Base-by-base conservation (phyloP, 2,113 vertebrate genomes). In the Morone saxatilis region DNA sequence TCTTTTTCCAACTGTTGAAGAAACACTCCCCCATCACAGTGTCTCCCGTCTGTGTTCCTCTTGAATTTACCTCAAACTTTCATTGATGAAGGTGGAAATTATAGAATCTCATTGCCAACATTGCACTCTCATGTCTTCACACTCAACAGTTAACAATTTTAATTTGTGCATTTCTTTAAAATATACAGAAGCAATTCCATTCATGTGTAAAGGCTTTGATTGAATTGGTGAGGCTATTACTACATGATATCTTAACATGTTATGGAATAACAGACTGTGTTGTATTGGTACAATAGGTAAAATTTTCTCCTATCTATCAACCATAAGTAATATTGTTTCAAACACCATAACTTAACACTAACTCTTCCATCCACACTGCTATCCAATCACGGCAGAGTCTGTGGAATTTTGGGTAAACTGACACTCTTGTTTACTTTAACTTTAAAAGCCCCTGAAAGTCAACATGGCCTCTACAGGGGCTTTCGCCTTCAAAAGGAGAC, bases 401-500 rank as follows among this genome's bases (percentile, higher is more conserved):
- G 72, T 66, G 88, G 90, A 93, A 92, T 93, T 87, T 83, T 84
- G 76, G 81, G 89, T 84, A 89, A 93, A 90, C 72, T 68, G 87
- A 88, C 89, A 86, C 86, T 87, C 40, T 72, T 92, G 89, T 94
- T 94, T 94, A 77, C 84, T 91, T 91, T 87, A 73, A 80, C 85
- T 90, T 84, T 90, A 75, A 92, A 92, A 89, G 80, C 62, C 86
- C 77, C 63, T 86, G 71, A 88, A 91, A 87, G 86, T 90, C 88
- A 89, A 89, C 85, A 90, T 14, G 62, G 74, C 57, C 86, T 78
- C 87, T 56, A 48, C 78, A 25, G 78, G 88, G 85, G 70, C 51
- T 83, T 63, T 57, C 40, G 4, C 57, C 73, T 89, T 87, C 79
- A 87, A 87, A 89, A 57, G 31, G 31, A 4, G 71, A 75, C 68